Evolutionary conservation across 1,140 invertebrate species (phyloP), one percentile per base, ranked within the genome.

Genomic region (Octopus bimaculoides): DNA sequence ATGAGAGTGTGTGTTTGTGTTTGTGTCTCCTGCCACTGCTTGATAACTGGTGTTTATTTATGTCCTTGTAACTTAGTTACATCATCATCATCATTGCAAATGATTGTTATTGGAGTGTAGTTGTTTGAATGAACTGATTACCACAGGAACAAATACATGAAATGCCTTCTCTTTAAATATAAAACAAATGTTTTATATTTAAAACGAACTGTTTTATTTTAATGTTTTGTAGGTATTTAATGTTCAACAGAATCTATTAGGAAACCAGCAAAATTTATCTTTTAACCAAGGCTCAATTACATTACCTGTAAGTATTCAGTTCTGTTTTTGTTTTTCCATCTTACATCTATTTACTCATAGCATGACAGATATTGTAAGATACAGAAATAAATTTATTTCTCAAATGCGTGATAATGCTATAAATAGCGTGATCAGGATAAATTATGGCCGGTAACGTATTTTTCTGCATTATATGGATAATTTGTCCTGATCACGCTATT

Each of bases 191-290:
- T 41, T 41, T 41, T 76, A 17, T 0, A 20, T 54, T n/a, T 52
- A n/a, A 76, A 10, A 41, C 17, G n/a, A 52, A 7, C 66, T 54
- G 52, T 56, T 12, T 77, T 54, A 53, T 17, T 5, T 75, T 52
- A 52, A 53, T 74, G 52, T 54, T 56, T 75, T 79, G 5, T 56
- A 52, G 4, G 41, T 55, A 54, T 79, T 54, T 75, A 53, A 14
- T 12, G 17, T 53, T 12, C 8, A 80, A 14, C 86, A 88, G 78
- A 86, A 84, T 80, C 83, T 88, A 20, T 75, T 88, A 5, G 84
- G 87, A 61, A 83, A 84, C 73, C 88, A 88, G 54, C 87, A 85
- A 76, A 85, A 84, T 79, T 82, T 88, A 10, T 8, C 82, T 54
- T 74, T 83, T 73, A 79, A 14, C n/a, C 78, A 81, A 66, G 79